Percentiles rank a stretch among this genome's conserved stretches.
Conservation (phyloP, 2,888 invertebrate genomes). For the Epinotia demarniana region DNA sequence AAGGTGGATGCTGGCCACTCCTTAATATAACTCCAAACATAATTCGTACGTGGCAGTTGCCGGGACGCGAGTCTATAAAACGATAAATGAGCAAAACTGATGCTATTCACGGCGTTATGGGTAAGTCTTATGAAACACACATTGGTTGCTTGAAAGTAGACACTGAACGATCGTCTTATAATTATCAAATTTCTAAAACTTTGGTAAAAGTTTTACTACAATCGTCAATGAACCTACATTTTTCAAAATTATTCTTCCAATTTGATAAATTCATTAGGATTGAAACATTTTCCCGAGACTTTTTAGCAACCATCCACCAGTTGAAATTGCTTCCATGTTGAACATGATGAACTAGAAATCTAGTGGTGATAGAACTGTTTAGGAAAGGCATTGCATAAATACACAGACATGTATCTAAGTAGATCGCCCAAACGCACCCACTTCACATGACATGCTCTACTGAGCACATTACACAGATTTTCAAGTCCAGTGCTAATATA, state of each 20-base stretch:
- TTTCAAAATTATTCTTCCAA: constrained; percentile 7
- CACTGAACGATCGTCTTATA: neutral
- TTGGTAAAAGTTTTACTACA: neutral
- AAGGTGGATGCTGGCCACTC: constrained; percentile 66
- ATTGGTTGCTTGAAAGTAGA: constrained; percentile 38
- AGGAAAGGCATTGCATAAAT: neutral
- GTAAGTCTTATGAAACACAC: constrained; percentile 57
- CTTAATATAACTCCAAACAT: constrained; percentile 38
- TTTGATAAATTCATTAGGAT: neutral
- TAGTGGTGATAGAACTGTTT: constrained; percentile 4
- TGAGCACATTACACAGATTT: too few relatives aligned
- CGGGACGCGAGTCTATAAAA: constrained; percentile 11
- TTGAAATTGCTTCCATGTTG: constrained; percentile 15
- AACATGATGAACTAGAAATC: neutral
- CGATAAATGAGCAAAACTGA: constrained; percentile 52
- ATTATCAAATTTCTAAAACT: neutral
- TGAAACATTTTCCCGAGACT: constrained; percentile 7
- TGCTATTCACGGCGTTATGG: constrained; percentile 57
- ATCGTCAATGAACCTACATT: neutral
- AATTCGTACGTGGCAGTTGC: constrained; percentile 29
- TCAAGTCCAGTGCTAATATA: too few relatives aligned
- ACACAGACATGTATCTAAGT: neutral
- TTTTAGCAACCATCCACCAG: constrained; percentile 23
- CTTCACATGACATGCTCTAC: neutral
- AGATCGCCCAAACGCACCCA: neutral